Evolutionary conservation across 1,140 invertebrate species (phyloP), one percentile per base, ranked within the genome.

Genomic region (Olivierus martensii): DNA sequence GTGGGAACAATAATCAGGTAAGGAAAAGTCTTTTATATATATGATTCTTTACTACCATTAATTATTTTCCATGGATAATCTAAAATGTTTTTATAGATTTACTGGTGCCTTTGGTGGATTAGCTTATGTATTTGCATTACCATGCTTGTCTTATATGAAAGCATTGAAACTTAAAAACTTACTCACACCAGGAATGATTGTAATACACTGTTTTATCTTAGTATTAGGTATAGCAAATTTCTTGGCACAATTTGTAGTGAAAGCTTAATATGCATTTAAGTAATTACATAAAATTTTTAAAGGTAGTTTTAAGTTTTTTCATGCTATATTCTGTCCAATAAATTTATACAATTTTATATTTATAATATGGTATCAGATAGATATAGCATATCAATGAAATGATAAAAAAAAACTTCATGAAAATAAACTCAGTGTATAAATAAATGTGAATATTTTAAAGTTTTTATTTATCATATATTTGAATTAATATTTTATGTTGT

Each of bases 1-100:
- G 82, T 95, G 57, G 89, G 90, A 41, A 85, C 80, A 21, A 83
- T 94, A 52, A 83, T 92, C 48, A 78, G 85, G 82, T 87, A 70
- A 72, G 62, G 54, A 36, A 41, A 49, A 37, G 28, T 36, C n/a
- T 52, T 55, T 36, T 15, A 6, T 28, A 9, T 28, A 4, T 6
- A 28, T 28, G 9, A 6, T 28, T 28, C 7, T 28, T 28, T 28
- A 28, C 28, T 28, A 28, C n/a, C n/a, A 28, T 28, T 6, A 28
- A 28, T 6, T 28, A 28, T 28, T 51, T 39, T 15, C 0, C 18
- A n/a, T n/a, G n/a, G n/a, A n/a, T n/a, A n/a, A n/a, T 35, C 19
- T 15, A 10, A 17, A 57, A 60, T 73, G 72, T 50, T n/a, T n/a
- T n/a, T n/a, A n/a, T 68, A 87, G 87, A 61, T 91, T 86, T 70